Conservation (phyloP, 1,140 invertebrate species). For the Monomorium pharaonis region DNA sequence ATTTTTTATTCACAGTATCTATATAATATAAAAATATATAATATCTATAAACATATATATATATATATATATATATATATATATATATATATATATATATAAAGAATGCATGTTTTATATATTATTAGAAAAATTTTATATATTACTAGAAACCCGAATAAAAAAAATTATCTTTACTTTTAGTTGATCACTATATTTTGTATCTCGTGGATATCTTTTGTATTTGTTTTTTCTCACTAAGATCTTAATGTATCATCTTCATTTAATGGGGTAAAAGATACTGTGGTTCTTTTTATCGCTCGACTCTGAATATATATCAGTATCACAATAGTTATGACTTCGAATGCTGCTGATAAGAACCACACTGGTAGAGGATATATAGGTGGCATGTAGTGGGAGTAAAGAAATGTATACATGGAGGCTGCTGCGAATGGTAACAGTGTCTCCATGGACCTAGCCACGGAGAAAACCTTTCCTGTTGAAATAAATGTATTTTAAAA, state of each 20-base stretch:
- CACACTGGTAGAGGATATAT: conserved; percentile 80
- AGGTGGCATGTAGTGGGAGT: conserved; percentile 80
- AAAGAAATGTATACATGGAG: conserved; percentile 87
- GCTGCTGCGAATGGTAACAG: conserved; percentile 87
- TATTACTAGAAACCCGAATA: background rate
- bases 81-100: too few relatives aligned
- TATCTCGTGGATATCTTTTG: background rate
- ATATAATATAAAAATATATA: background rate
- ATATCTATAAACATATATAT: background rate
- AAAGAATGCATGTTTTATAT: background rate
- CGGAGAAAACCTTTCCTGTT: conserved; percentile 87
- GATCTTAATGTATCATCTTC: conserved; percentile 25
- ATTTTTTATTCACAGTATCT: background rate
- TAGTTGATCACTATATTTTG: background rate
- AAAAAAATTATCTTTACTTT: background rate
- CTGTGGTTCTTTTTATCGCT: conserved; percentile 38
- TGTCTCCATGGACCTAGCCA: conserved; percentile 88
- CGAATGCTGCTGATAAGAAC: conserved; percentile 76
- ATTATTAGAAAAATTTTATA: too few relatives aligned
- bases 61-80: too few relatives aligned
- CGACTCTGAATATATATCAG: conserved; percentile 67
- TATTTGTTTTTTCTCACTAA: background rate
- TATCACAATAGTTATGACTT: conserved; percentile 69
- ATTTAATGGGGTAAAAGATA: background rate
- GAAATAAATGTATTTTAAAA: conserved; percentile 24